These are phyloP conservation scores for Ptychochromis oligacanthus DNA, from an alignment of 2,113 vertebrate genomes.

Conservation along the genomic window DNA sequence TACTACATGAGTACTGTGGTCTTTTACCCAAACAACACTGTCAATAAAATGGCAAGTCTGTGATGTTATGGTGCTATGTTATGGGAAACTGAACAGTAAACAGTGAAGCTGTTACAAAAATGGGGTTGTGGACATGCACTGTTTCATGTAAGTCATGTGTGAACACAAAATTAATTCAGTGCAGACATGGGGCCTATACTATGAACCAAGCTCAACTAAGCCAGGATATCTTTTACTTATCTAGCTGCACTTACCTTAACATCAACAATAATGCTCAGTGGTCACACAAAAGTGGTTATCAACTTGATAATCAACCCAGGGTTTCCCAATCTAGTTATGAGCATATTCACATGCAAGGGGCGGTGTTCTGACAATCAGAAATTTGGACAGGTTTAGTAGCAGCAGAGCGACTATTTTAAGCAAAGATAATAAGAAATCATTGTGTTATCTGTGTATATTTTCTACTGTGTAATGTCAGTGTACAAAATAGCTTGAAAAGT, in stretches of 20 bases:
- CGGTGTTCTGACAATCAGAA: neutral
- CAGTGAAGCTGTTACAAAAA: no score
- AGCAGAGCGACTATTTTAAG: neutral
- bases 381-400: neutral
- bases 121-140: no score
- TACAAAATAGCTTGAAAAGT: neutral
- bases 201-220: fast-evolving
- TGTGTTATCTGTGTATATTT: neutral
- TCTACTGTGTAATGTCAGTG: neutral
- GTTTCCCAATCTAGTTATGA: neutral
- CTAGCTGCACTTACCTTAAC: no score
- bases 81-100: no score
- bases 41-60: neutral
- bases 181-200: fast-evolving
- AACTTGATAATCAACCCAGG: neutral
- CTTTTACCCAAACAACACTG: fast-evolving
- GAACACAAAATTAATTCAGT: neutral
- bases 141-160: neutral
- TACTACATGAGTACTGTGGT: neutral
- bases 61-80: neutral
- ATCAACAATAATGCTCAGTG: neutral
- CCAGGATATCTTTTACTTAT: neutral
- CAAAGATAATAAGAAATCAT: neutral
- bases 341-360: neutral
- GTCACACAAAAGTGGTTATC: neutral